phyloP scores from a whole-genome alignment of 1,140 invertebrate species.

The Drosophila bipectinata region DNA sequence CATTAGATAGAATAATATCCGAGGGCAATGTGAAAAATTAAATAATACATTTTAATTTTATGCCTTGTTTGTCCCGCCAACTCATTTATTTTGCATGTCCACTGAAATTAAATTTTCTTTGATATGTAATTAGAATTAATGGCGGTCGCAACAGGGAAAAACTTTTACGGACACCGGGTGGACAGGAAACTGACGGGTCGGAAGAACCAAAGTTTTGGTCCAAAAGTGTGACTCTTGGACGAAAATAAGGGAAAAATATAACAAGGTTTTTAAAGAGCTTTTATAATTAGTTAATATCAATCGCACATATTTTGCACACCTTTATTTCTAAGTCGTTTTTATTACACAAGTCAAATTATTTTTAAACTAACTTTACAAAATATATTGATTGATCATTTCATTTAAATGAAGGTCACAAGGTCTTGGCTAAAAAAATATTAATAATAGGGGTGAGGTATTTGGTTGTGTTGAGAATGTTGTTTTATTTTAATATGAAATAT shows the following conservation, averaged over 20 bases:
- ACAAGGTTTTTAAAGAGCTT: too few species aligned
- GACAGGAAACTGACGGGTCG: constrained; percentile 28
- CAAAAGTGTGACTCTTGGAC: neutral
- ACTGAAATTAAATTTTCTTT: constrained; percentile 61
- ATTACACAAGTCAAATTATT: neutral
- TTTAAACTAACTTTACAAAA: neutral
- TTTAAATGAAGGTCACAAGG: neutral
- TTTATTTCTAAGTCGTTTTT: too few species aligned
- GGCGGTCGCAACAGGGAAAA: constrained; percentile 57
- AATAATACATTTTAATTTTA: constrained; percentile 39
- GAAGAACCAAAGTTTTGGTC: constrained; percentile 6
- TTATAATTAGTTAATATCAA: too few species aligned
- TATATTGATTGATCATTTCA: neutral
- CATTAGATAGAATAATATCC: constrained; percentile 49
- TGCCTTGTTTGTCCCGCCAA: constrained; percentile 13
- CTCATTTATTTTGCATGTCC: constrained; percentile 54
- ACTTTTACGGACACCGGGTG: constrained; percentile 36
- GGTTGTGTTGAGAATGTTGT: neutral
- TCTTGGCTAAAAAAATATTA: neutral
- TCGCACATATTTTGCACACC: too few species aligned
- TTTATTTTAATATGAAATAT: neutral
- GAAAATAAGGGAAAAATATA: neutral
- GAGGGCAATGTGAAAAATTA: constrained; percentile 31
- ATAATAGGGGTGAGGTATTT: neutral
- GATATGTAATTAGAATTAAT: constrained; percentile 78